Conservation (phyloP, 2,113 vertebrate species). For the Scytalopus superciliaris region DNA sequence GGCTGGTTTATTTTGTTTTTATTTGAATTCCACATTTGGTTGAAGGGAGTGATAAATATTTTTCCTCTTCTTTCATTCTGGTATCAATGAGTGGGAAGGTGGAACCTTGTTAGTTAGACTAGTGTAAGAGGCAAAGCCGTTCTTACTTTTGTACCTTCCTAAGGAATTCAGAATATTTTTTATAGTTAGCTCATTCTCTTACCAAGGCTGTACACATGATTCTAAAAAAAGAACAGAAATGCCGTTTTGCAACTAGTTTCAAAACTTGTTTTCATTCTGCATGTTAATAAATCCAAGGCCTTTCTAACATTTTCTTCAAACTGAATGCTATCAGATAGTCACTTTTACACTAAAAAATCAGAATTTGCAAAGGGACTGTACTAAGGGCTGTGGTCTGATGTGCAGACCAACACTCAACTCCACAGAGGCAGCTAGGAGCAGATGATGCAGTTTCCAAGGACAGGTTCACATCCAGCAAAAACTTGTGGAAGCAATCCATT, state of each 20-base stretch:
- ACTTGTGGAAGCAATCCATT: neutral
- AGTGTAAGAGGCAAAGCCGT: neutral
- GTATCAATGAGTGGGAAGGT: neutral
- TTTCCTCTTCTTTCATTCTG: neutral
- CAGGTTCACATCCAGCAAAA: neutral
- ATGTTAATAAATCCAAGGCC: neutral
- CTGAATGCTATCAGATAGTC: neutral
- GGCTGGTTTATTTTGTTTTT: slow-evolving; percentile 17
- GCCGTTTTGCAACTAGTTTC: slow-evolving; percentile 22
- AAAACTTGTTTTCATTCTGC: slow-evolving; percentile 13
- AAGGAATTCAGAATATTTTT: neutral
- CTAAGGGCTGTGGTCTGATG: neutral
- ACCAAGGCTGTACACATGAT: neutral
- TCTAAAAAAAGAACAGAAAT: slow-evolving; percentile 41
- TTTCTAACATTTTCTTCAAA: slow-evolving; percentile 16
- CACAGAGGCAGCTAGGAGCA: neutral
- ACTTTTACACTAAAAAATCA: neutral
- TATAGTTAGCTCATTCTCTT: neutral
- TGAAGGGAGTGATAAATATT: slow-evolving; percentile 14
- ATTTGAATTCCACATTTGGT: slow-evolving; percentile 33
- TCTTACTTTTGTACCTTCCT: neutral
- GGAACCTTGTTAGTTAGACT: neutral
- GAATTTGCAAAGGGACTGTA: neutral
- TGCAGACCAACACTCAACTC: neutral
- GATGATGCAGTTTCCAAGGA: neutral